These are phyloP conservation scores for Crossocerus cetratus DNA, from an alignment of 2,888 invertebrate species.

Conservation along the genomic window DNA sequence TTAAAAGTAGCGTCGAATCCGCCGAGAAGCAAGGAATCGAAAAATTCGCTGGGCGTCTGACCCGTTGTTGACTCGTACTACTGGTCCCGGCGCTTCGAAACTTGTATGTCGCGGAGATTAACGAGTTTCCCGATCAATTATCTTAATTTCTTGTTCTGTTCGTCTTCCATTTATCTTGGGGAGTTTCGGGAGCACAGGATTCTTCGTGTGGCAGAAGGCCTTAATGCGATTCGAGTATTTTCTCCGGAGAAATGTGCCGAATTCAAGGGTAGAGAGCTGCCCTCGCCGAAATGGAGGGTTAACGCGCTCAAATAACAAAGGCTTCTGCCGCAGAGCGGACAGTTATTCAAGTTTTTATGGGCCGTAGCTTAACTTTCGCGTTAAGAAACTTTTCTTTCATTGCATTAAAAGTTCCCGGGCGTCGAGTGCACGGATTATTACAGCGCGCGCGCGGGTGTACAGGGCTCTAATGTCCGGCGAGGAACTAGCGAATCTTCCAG, in stretches of 20 bases:
- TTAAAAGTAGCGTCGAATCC: too few species aligned
- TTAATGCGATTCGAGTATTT: too few species aligned
- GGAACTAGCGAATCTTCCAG: too few species aligned
- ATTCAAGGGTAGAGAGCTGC: too few species aligned
- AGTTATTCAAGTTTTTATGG: slow-evolving; percentile 26
- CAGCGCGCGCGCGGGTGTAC: slow-evolving; percentile 19
- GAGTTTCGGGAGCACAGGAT: not conserved
- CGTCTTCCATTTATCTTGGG: not conserved
- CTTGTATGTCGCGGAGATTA: too few species aligned
- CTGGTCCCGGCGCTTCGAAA: too few species aligned
- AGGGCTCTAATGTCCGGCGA: not conserved
- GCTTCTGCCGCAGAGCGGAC: slow-evolving; percentile 4
- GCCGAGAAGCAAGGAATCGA: too few species aligned
- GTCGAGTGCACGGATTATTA: slow-evolving; percentile 6
- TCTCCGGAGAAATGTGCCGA: too few species aligned
- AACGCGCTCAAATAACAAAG: slow-evolving; percentile 22
- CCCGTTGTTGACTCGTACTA: too few species aligned
- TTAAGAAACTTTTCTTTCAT: slow-evolving; percentile 47
- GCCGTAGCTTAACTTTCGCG: slow-evolving; percentile 24
- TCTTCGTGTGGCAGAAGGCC: too few species aligned
- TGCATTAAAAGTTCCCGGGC: slow-evolving; percentile 47
- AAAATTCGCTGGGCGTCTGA: too few species aligned
- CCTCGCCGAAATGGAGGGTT: slow-evolving; percentile 16
- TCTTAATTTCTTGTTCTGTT: not conserved
- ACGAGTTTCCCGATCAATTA: slow-evolving; percentile 4